phyloP scores from a whole-genome alignment of 2,797 vertebrate genomes.

The Periparus ater region DNA sequence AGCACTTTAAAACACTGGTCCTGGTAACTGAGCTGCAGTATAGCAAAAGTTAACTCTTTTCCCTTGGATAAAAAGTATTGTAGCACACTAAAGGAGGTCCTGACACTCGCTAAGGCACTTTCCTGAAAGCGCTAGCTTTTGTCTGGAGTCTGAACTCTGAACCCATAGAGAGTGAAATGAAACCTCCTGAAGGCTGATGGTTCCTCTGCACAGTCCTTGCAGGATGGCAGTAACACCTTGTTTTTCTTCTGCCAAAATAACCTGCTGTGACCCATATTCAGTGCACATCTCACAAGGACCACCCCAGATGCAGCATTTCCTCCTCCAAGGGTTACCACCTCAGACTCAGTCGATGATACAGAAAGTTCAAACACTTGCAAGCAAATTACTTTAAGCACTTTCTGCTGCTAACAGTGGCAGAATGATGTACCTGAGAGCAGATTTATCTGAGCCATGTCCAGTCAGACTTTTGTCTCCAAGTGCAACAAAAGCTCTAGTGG shows the following conservation, averaged over 20 bases:
- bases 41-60: not conserved
- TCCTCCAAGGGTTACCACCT: not conserved
- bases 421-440: not conserved
- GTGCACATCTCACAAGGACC: not conserved
- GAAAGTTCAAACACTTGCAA: not conserved
- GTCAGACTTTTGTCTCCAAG: not conserved
- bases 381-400: slow-evolving; percentile 27
- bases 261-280: not conserved
- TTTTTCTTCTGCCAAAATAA: not conserved
- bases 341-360: not conserved
- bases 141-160: not conserved
- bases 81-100: not conserved
- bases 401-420: not conserved
- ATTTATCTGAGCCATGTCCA: not conserved
- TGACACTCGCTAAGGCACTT: not conserved
- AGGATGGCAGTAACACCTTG: not conserved
- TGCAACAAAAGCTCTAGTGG: not conserved
- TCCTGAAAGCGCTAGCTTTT: not conserved
- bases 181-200: not conserved
- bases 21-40: not conserved
- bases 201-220: not conserved
- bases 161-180: not conserved
- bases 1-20: not conserved
- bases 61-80: not conserved
- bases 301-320: not conserved